These are phyloP conservation scores for Phylloscopus collybita DNA, from an alignment of 2,797 vertebrate genomes.

Conservation along the genomic window DNA sequence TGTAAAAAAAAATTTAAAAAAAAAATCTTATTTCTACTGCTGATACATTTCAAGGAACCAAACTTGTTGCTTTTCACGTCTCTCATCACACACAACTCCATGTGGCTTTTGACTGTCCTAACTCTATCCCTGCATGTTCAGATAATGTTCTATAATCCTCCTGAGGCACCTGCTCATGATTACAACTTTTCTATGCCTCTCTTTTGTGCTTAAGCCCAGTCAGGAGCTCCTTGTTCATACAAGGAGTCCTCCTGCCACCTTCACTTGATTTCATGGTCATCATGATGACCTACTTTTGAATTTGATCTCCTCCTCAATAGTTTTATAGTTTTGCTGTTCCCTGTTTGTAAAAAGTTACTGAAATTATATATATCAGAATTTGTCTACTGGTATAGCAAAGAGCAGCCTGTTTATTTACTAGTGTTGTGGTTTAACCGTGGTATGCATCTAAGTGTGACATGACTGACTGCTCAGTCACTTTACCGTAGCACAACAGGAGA, in stretches of 20 bases:
- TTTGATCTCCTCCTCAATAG: neutral
- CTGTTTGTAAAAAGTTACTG: neutral
- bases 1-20: neutral
- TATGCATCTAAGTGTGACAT: neutral
- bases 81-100: neutral
- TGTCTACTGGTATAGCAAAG: neutral
- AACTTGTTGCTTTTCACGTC: neutral
- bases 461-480: neutral
- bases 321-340: neutral
- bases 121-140: neutral
- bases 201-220: neutral
- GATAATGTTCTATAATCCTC: neutral
- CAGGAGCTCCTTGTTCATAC: neutral
- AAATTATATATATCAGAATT: neutral
- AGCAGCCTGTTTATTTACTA: neutral
- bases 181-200: neutral
- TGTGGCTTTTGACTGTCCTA: neutral
- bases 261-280: neutral
- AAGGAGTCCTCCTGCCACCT: neutral
- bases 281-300: neutral
- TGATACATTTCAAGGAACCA: neutral
- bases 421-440: neutral
- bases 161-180: neutral
- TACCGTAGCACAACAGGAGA: neutral
- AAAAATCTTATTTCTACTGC: neutral